A percentile compares a stretch with the other conserved stretches of the same genome.
phyloP scores from a whole-genome alignment of 1,140 invertebrate genomes.

The Argopecten irradians region DNA sequence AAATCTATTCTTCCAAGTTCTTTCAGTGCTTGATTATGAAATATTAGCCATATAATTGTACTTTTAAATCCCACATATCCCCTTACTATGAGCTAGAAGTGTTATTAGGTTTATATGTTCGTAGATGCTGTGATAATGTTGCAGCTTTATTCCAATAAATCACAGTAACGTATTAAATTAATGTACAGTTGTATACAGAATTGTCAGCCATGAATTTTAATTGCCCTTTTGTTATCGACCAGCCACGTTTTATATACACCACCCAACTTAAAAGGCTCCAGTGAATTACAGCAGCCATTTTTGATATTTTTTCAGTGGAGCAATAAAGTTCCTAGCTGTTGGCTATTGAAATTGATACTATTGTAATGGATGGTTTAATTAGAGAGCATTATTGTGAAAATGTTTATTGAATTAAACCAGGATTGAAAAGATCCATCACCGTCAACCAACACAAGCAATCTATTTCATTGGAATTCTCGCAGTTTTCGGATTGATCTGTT shows the following conservation, averaged over 20 bases:
- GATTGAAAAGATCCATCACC: not conserved
- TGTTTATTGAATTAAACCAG: constrained; percentile 4
- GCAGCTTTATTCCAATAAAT: not conserved
- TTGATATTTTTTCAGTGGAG: not conserved
- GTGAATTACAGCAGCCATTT: not conserved
- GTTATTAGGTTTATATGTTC: not conserved
- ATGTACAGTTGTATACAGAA: not conserved
- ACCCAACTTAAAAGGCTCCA: not conserved
- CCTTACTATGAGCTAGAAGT: not conserved
- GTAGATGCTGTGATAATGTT: not conserved
- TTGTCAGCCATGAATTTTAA: not conserved
- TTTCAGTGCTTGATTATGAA: not conserved
- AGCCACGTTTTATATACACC: not conserved
- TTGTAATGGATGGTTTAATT: not conserved
- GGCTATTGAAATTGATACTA: not conserved
- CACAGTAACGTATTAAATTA: not conserved
- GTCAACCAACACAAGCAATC: not conserved
- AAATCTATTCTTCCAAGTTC: not conserved
- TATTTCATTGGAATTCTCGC: not conserved
- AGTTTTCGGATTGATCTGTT: not conserved
- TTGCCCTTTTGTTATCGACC: not conserved
- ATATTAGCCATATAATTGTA: not conserved
- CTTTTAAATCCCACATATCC: not conserved
- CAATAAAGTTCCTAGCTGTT: not conserved
- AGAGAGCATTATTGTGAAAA: not conserved